Conservation (phyloP, 2,888 invertebrate species). For the Chorisops tibialis region DNA sequence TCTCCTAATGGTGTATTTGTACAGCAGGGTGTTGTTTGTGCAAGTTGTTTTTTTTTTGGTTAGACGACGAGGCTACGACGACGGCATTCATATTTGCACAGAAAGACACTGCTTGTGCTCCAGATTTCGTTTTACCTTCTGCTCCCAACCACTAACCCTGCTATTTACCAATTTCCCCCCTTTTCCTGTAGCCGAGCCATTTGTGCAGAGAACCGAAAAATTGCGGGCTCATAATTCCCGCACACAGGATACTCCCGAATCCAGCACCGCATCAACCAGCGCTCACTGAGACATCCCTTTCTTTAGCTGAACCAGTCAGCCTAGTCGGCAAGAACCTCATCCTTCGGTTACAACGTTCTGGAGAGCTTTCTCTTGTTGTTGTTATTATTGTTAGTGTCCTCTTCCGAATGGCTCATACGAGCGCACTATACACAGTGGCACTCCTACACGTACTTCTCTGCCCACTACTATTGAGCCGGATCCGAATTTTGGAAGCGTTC, state of each 20-base stretch:
- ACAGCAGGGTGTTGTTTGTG: conserved; percentile 10
- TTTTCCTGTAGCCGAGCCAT: too few relatives aligned
- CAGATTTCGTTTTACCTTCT: background rate
- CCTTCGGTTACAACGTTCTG: background rate
- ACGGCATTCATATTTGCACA: conserved; percentile 12
- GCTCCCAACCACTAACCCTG: background rate
- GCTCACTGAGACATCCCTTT: conserved; percentile 15
- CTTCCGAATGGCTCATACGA: background rate
- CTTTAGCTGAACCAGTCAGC: background rate
- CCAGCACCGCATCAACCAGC: background rate
- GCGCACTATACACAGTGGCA: background rate
- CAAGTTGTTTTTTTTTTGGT: conserved; percentile 2
- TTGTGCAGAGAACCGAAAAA: conserved; percentile 4
- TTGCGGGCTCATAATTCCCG: conserved; percentile 8
- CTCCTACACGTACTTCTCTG: background rate
- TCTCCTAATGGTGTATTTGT: conserved; percentile 14
- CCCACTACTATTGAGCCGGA: background rate
- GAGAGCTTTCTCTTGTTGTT: background rate
- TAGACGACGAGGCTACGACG: background rate
- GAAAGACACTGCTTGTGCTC: background rate
- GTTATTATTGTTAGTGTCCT: too few relatives aligned
- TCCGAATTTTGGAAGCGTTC: conserved; percentile 12
- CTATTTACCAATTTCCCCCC: too few relatives aligned
- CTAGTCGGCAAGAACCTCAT: background rate
- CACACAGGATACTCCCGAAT: background rate